Evolutionary conservation across 2,113 vertebrate species (phyloP), one percentile per base, ranked within the genome.

Genomic region (Pycnonotus jocosus): DNA sequence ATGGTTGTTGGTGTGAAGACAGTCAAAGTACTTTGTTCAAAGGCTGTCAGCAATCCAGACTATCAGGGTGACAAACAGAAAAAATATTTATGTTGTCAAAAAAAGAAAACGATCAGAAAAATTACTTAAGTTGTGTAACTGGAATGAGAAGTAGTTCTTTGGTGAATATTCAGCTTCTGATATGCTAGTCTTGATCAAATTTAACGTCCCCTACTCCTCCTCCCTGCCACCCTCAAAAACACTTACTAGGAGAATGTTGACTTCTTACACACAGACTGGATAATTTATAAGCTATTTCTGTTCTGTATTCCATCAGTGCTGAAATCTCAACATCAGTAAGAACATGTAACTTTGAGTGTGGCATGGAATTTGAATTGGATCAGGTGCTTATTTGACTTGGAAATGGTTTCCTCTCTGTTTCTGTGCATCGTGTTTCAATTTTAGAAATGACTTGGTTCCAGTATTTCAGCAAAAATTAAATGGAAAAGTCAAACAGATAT

Each of bases 281-380:
- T 91, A 78, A 84, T 70, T 88, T 73, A 22, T 84, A 74, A 91
- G 47, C 35, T 71, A 19, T 70, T 88, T 92, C 69, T 91, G 5
- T 60, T 76, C 48, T 40, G 53, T 56, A 53, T 81, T 86, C n/a
- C 65, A 56, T 96, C 56, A 42, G 13, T 89, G 70, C 16, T 1
- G 11, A 89, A 78, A 89, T 78, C 51, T 91, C 69, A 73, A 18
- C 90, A 84, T 84, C 64, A 66, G 30, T 89, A 86, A 91, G 69
- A 89, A 66, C 56, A 45, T 54, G 50, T 33, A 71, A 50, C 22
- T 40, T 58, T 54, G 72, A 92, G 81, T 45, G 47, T 88, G 90
- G 44, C 47, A 18, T 91, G 84, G 84, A 86, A 89, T 95, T 78
- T 89, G 65, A 91, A 92, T 95, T 92, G 81, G 68, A 66, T 89